Evolutionary conservation across 2,888 invertebrate genomes (phyloP), one percentile per base, ranked within the genome.

Genomic region (Andrena trimmerana): DNA sequence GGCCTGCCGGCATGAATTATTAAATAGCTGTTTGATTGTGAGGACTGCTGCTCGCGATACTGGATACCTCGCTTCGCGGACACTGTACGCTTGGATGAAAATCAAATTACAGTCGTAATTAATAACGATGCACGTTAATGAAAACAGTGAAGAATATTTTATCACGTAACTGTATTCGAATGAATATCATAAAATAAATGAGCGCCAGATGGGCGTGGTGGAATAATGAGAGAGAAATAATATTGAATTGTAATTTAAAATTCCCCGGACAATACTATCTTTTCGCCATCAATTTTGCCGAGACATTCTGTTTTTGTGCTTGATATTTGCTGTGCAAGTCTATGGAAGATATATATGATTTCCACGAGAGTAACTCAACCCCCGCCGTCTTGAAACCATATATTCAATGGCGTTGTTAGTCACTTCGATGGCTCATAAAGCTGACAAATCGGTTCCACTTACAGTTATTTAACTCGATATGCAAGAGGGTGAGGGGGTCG

Each of bases 391-490:
- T 68, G 27, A 71, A 75, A 74, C 73, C 50, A 65, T 81, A 89
- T 85, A 89, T 85, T 73, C 84, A 78, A 86, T 86, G 78, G 84
- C 73, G 63, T 77, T 82, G 83, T 90, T 88, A 88, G 78, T 90
- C 88, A 88, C 81, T 78, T 81, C 86, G 88, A 90, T 88, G 86
- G 84, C 77, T 88, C 86, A 87, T 90, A 90, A 90, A 90, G 80
- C 70, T 86, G 87, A 87, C 84, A 88, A 86, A 86, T 87, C 83
- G 83, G 57, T 65, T 68, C 83, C 70, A 78, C 81, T 84, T 81
- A 86, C 24, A 48, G 77, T 88, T 82, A 72, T 68, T 79, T 83
- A 79, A 74, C 59, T 78, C 59, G 13, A 50, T 57, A 70, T 36
- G 73, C 54, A 78, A 16, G 36, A 10, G 36, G 48, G 68, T 13